Percentiles rank a stretch among this genome's conserved stretches.
phyloP scores from a whole-genome alignment of 2,797 vertebrate genomes.

The Myotis myotis region DNA sequence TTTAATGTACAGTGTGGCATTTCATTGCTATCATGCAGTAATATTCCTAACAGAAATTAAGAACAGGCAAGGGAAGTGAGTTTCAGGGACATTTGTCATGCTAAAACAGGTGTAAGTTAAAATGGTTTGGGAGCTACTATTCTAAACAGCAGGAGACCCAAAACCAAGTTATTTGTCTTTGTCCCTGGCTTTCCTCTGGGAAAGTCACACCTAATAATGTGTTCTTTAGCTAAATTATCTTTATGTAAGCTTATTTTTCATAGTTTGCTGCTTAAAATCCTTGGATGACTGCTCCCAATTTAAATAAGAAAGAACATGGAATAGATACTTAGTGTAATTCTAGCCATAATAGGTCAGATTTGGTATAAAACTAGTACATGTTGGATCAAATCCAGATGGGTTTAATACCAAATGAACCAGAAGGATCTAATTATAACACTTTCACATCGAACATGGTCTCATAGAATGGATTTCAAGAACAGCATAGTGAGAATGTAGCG shows the following conservation, averaged over 20 bases:
- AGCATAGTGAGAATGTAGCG: conserved; percentile 22
- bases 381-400: conserved; percentile 71
- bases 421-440: conserved; percentile 68
- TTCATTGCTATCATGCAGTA: background rate
- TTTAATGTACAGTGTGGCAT: background rate
- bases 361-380: conserved; percentile 46
- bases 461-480: conserved; percentile 52
- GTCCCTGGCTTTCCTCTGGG: background rate
- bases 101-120: background rate
- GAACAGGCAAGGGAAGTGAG: background rate
- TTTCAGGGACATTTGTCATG: background rate
- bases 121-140: background rate
- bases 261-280: background rate
- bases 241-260: conserved; percentile 17
- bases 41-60: conserved; percentile 18
- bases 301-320: conserved; percentile 21
- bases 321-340: conserved; percentile 54
- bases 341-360: conserved; percentile 61
- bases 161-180: conserved; percentile 3
- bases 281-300: conserved; percentile 33
- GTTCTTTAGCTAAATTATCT: conserved; percentile 29
- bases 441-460: conserved; percentile 27
- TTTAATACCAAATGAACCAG: conserved; percentile 64
- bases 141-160: background rate
- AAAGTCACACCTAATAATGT: background rate